These are phyloP conservation scores for Agapornis canus DNA, from an alignment of 2,797 vertebrate genomes.

Conservation along the genomic window DNA sequence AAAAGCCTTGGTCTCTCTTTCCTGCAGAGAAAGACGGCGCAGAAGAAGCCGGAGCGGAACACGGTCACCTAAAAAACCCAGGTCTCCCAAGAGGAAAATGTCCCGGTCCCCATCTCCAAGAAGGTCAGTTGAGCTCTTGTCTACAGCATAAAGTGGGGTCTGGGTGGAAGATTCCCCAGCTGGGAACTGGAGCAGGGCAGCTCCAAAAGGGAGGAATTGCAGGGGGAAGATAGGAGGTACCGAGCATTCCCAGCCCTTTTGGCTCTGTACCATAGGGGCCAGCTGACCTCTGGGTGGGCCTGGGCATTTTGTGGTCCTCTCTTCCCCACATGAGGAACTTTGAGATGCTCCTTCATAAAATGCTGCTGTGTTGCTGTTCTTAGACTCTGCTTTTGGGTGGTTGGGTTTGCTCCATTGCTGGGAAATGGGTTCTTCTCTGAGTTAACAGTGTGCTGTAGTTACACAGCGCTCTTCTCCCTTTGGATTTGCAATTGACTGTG, in stretches of 20 bases:
- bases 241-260: rapidly evolving
- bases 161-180: rapidly evolving
- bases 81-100: constrained; percentile 87
- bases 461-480: rapidly evolving
- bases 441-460: rapidly evolving
- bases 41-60: constrained; percentile 87
- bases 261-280: rapidly evolving
- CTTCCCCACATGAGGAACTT: rapidly evolving
- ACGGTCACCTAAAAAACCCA: constrained; percentile 86
- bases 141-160: rapidly evolving
- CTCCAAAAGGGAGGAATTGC: rapidly evolving
- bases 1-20: neutral
- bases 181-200: neutral
- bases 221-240: rapidly evolving
- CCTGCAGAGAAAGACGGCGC: constrained; percentile 83
- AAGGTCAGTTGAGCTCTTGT: constrained; percentile 77
- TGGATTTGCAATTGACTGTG: neutral
- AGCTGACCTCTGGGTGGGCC: neutral
- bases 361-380: rapidly evolving
- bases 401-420: neutral
- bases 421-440: neutral
- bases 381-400: neutral
- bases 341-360: neutral
- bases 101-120: constrained; percentile 91
- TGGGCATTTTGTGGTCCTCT: rapidly evolving